Percentiles rank a stretch among this genome's conserved stretches.
phyloP scores from a whole-genome alignment of 2,888 invertebrate species.

The Monoplex corrugatus region DNA sequence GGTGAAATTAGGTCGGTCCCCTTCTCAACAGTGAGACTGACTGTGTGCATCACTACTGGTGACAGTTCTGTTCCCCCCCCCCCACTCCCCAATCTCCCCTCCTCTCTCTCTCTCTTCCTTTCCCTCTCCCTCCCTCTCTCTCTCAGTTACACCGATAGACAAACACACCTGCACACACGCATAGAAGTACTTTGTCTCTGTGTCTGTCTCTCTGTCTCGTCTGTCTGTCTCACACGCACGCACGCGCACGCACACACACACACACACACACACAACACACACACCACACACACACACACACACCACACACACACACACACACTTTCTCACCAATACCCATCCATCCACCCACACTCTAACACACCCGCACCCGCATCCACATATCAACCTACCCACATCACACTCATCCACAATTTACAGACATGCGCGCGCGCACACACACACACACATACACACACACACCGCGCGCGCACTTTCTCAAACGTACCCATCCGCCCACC shows the following conservation, averaged over 20 bases:
- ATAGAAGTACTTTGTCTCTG: neutral
- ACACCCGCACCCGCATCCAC: neutral
- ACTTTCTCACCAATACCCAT: constrained; percentile 2
- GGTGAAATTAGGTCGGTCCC: too few relatives aligned
- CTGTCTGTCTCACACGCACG: neutral
- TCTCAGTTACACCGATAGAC: neutral
- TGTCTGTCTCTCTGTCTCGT: neutral
- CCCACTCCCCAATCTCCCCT: neutral
- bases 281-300: constrained; percentile 17
- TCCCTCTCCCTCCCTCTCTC: neutral
- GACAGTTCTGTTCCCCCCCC: too few relatives aligned
- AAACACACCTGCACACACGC: too few relatives aligned
- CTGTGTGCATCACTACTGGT: too few relatives aligned
- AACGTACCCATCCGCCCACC: too few relatives aligned
- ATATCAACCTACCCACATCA: too few relatives aligned
- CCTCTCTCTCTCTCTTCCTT: neutral
- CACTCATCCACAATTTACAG: too few relatives aligned
- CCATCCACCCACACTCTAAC: neutral
- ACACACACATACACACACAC: constrained; percentile 24
- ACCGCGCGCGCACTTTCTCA: too few relatives aligned
- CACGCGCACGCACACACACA: constrained; percentile 16
- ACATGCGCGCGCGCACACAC: constrained; percentile 10
- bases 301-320: constrained; percentile 35
- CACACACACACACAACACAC: constrained; percentile 14
- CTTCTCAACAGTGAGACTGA: too few relatives aligned